Percentiles rank a stretch among this genome's conserved stretches.
These are phyloP conservation scores for Biston betularia DNA, from an alignment of 2,888 invertebrate species.

Conservation along the genomic window DNA sequence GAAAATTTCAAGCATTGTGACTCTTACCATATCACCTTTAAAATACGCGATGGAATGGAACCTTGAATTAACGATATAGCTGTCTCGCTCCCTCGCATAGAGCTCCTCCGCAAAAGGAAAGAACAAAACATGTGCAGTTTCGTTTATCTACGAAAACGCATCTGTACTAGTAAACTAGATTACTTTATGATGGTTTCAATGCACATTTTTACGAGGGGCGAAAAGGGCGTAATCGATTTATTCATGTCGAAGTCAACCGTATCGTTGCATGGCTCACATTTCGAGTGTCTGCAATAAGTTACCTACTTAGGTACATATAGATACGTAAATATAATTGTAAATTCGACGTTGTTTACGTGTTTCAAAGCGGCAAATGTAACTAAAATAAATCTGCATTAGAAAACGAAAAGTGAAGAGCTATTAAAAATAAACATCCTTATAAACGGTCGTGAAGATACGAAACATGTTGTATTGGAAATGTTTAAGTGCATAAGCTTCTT, in stretches of 20 bases:
- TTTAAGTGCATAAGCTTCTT: slow-evolving; percentile 63
- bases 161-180: slow-evolving; percentile 70
- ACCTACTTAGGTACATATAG: slow-evolving; percentile 40
- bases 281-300: slow-evolving; percentile 43
- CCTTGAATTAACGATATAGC: slow-evolving; percentile 51
- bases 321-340: slow-evolving; percentile 49
- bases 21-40: slow-evolving; percentile 68
- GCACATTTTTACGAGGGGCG: slow-evolving; percentile 63
- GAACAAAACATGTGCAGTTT: slow-evolving; percentile 54
- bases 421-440: slow-evolving; percentile 57
- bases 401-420: slow-evolving; percentile 57
- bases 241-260: slow-evolving; percentile 44
- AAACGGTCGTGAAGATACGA: slow-evolving; percentile 32
- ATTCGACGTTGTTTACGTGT: slow-evolving; percentile 56
- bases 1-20: slow-evolving; percentile 73
- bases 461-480: slow-evolving; percentile 54
- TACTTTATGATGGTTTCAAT: slow-evolving; percentile 62
- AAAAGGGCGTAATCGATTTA: slow-evolving; percentile 54
- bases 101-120: slow-evolving; percentile 49
- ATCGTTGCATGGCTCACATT: slow-evolving; percentile 23
- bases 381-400: slow-evolving; percentile 60
- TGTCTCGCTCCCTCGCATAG: slow-evolving; percentile 61
- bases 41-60: slow-evolving; percentile 65
- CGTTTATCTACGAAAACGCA: slow-evolving; percentile 62
- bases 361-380: slow-evolving; percentile 48